Evolutionary conservation across 2,113 vertebrate genomes (phyloP).

Genomic region (Charina bottae): DNA sequence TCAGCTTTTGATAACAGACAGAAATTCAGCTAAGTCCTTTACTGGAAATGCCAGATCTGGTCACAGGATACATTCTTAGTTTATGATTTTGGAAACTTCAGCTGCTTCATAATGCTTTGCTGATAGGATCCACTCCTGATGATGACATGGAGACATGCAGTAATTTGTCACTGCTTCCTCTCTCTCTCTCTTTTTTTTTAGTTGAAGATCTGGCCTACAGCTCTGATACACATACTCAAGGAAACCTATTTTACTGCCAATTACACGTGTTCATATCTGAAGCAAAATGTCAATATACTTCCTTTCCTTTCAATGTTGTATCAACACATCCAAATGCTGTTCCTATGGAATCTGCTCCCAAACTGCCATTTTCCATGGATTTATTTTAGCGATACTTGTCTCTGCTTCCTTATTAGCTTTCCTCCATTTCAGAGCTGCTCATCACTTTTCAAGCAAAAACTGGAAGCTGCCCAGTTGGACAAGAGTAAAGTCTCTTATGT

Average conservation of each 20-base stretch:
- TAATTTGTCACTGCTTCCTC: background rate
- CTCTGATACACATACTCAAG: background rate
- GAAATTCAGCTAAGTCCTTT: background rate
- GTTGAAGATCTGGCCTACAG: background rate
- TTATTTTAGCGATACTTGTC: background rate
- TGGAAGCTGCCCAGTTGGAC: slow-evolving; percentile 4
- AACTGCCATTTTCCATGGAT: background rate
- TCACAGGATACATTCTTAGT: too few species aligned
- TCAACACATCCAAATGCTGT: background rate
- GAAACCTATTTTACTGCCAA: background rate
- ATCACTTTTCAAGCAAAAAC: background rate
- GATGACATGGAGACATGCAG: background rate
- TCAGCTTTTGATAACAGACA: background rate
- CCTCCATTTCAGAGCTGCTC: background rate
- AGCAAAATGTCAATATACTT: background rate
- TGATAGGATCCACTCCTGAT: too few species aligned
- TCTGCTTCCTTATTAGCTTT: background rate
- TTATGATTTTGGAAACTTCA: background rate
- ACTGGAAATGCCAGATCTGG: too few species aligned
- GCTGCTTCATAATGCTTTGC: background rate
- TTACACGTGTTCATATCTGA: background rate
- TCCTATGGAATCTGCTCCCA: background rate
- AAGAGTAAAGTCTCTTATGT: slow-evolving; percentile 5
- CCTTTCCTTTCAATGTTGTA: background rate
- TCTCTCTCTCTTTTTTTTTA: background rate